Percentiles rank a stretch among this genome's conserved stretches.
These are phyloP conservation scores for Microcebus tavaratra DNA, from an alignment of 2,113 vertebrate species.

Conservation along the genomic window DNA sequence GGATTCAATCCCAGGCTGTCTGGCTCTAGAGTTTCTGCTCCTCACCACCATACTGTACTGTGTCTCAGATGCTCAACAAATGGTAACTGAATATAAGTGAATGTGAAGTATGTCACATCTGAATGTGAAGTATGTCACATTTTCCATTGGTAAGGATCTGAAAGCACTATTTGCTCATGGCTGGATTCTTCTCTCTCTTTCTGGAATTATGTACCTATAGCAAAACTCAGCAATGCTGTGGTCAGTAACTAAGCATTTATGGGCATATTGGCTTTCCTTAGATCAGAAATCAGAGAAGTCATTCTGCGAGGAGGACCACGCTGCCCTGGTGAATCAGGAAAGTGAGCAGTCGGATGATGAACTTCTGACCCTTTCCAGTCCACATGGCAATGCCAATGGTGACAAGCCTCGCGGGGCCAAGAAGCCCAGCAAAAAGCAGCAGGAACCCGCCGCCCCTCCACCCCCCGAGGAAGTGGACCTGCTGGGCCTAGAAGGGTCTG, in stretches of 20 bases:
- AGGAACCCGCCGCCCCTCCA: slow-evolving; percentile 75
- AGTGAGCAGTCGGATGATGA: slow-evolving; percentile 98
- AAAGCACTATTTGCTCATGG: background rate
- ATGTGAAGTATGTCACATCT: background rate
- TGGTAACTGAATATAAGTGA: background rate
- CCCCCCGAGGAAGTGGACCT: slow-evolving; percentile 93
- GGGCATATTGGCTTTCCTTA: slow-evolving; percentile 59
- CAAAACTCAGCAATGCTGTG: background rate
- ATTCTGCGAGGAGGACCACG: slow-evolving; percentile 88
- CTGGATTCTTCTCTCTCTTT: background rate
- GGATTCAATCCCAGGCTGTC: background rate
- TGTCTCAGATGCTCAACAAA: background rate
- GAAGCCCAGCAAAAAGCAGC: slow-evolving; percentile 86
- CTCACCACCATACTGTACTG: background rate
- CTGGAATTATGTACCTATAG: background rate
- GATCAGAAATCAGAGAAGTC: slow-evolving; percentile 90
- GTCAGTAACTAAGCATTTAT: background rate
- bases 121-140: background rate
- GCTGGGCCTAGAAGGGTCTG: slow-evolving; percentile 91
- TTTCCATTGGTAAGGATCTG: background rate
- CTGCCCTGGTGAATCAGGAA: slow-evolving; percentile 91
- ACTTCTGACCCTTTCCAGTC: slow-evolving; percentile 97
- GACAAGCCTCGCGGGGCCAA: slow-evolving; percentile 85
- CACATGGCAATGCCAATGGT: slow-evolving; percentile 89
- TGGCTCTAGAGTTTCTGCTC: background rate